phyloP scores from a whole-genome alignment of 2,888 invertebrate species.

The Hyles lineata region DNA sequence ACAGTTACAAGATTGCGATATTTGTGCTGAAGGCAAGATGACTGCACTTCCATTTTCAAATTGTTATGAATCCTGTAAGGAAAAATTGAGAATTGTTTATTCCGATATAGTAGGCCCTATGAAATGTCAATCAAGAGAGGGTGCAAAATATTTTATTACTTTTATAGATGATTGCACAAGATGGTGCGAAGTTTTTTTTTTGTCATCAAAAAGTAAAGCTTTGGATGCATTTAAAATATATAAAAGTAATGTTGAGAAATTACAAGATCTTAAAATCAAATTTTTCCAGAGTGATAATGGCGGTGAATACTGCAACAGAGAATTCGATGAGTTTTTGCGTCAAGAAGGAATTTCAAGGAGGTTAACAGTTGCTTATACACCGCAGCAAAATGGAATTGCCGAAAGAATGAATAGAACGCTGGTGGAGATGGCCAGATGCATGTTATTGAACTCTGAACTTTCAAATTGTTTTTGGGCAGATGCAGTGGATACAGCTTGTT shows the following conservation, averaged over 20 bases:
- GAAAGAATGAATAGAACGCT: constrained; percentile 1
- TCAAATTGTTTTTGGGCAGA: background rate
- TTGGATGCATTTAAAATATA: background rate
- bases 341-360: background rate
- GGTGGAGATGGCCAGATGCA: background rate
- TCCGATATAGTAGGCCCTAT: background rate
- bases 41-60: background rate
- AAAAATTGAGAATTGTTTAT: background rate
- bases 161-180: background rate
- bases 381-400: background rate
- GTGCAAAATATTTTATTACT: background rate
- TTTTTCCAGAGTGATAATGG: background rate
- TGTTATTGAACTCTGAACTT: background rate
- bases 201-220: background rate
- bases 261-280: background rate
- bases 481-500: background rate
- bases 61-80: background rate
- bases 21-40: background rate
- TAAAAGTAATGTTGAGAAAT: background rate
- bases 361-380: background rate
- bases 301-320: background rate
- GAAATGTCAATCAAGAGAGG: background rate
- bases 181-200: background rate
- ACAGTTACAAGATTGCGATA: background rate
- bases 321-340: background rate